phyloP scores from a whole-genome alignment of 1,140 invertebrate species.

The Rhyzopertha dominica region DNA sequence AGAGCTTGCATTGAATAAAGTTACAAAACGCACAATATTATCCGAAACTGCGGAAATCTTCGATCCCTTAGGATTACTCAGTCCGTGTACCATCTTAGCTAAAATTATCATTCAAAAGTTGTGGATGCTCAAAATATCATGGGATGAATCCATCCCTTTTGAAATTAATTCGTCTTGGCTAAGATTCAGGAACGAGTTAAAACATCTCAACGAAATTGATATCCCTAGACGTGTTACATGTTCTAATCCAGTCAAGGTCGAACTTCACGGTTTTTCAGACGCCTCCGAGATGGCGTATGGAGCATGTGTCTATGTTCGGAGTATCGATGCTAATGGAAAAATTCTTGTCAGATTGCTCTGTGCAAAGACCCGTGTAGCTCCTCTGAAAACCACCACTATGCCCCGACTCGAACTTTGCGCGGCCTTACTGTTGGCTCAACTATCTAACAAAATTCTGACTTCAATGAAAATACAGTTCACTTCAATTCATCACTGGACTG shows the following conservation, averaged over 20 bases:
- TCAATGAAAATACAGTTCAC: too few relatives aligned
- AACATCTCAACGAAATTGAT: background rate
- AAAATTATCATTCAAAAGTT: slow-evolving; percentile 46
- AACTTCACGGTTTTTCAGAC: slow-evolving; percentile 38
- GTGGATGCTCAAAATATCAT: slow-evolving; percentile 38
- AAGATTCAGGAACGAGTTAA: background rate
- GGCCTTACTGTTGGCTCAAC: slow-evolving; percentile 12
- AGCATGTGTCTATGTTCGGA: slow-evolving; percentile 34
- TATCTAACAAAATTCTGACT: slow-evolving; percentile 9
- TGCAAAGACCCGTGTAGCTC: slow-evolving; percentile 43
- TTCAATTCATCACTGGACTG: slow-evolving; percentile 43
- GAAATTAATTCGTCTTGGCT: slow-evolving; percentile 23
- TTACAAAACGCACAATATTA: slow-evolving; percentile 12
- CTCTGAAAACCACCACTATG: slow-evolving; percentile 39
- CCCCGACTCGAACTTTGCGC: slow-evolving; percentile 27
- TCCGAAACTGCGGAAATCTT: slow-evolving; percentile 34
- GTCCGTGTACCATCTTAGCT: slow-evolving; percentile 36
- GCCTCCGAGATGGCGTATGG: slow-evolving; percentile 38
- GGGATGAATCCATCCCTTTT: slow-evolving; percentile 40
- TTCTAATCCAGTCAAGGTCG: slow-evolving; percentile 1
- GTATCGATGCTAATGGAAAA: background rate
- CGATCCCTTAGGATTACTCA: slow-evolving; percentile 45
- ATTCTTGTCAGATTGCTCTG: slow-evolving; percentile 15
- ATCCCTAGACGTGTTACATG: slow-evolving; percentile 6
- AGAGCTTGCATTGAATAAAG: too few relatives aligned